Evolutionary conservation across 1,140 invertebrate genomes (phyloP).

Genomic region (Aphaenogaster rudis): DNA sequence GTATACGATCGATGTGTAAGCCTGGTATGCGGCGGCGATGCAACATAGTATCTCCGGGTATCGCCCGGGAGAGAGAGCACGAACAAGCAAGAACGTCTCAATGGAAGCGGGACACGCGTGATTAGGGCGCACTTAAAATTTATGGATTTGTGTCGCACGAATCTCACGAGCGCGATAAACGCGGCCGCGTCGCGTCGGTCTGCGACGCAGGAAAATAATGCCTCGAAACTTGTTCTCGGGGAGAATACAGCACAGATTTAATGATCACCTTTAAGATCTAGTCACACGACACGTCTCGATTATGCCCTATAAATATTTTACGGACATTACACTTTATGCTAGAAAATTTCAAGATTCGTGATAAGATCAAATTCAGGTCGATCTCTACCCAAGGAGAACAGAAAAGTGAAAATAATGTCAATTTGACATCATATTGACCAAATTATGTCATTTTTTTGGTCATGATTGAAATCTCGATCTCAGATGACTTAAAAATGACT

Average conservation of each 20-base stretch:
- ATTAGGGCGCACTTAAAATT: slow-evolving; percentile 49
- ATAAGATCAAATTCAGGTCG: background rate
- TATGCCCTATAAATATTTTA: background rate
- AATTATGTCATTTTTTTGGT: too few species aligned
- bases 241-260: background rate
- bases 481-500: too few species aligned
- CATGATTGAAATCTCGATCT: too few species aligned
- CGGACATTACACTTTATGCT: background rate
- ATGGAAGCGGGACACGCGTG: slow-evolving; percentile 38
- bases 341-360: background rate
- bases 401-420: too few species aligned
- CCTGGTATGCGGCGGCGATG: slow-evolving; percentile 27
- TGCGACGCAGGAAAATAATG: background rate
- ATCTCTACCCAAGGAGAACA: background rate
- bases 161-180: slow-evolving; percentile 27
- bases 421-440: too few species aligned
- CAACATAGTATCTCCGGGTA: slow-evolving; percentile 26
- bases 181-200: background rate
- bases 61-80: background rate
- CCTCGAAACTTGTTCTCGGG: slow-evolving; percentile 11
- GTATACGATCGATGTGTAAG: slow-evolving; percentile 55
- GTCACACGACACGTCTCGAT: background rate
- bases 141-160: slow-evolving; percentile 16
- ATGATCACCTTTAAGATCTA: background rate
- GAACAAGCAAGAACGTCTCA: slow-evolving; percentile 30